These are phyloP conservation scores for Acanthoscelides obtectus DNA, from an alignment of 2,888 invertebrate species.

Conservation along the genomic window DNA sequence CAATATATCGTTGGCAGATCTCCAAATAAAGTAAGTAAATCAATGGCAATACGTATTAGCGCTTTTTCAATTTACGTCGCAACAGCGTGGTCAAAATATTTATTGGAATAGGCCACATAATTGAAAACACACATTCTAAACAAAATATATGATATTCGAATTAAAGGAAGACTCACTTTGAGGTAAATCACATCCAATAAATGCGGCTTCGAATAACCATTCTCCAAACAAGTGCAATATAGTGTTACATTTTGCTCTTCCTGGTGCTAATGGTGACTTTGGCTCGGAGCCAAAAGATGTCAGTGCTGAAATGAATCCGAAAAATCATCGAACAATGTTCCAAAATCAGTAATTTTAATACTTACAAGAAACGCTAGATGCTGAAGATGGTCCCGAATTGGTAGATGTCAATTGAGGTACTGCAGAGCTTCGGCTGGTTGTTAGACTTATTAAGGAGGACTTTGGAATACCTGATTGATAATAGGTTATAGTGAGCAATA, in stretches of 20 bases:
- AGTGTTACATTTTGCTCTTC: conserved; percentile 89
- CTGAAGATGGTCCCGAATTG: conserved; percentile 66
- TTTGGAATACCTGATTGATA: conserved; percentile 65
- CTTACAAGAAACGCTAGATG: conserved; percentile 64
- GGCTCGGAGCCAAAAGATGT: conserved; percentile 50
- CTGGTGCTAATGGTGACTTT: conserved; percentile 59
- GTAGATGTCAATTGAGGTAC: conserved; percentile 62
- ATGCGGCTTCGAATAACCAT: conserved; percentile 94
- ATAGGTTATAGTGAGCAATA: not conserved
- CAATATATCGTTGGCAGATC: too few species aligned
- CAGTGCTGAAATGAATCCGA: conserved; percentile 52
- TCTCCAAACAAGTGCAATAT: conserved; percentile 93
- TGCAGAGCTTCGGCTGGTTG: conserved; percentile 66
- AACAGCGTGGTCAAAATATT: too few species aligned
- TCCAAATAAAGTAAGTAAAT: too few species aligned
- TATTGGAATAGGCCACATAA: too few species aligned
- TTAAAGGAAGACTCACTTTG: conserved; percentile 53
- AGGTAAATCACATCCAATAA: conserved; percentile 70
- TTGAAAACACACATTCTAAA: too few species aligned
- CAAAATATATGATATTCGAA: too few species aligned
- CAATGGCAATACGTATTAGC: too few species aligned
- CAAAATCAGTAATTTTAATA: conserved; percentile 10
- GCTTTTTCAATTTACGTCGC: too few species aligned
- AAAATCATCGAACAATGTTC: not conserved
- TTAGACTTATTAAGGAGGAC: conserved; percentile 73